A percentile compares a stretch with the other conserved stretches of the same genome.
Evolutionary conservation across 2,888 invertebrate species (phyloP).

Genomic region (Metallyticus violacea): DNA sequence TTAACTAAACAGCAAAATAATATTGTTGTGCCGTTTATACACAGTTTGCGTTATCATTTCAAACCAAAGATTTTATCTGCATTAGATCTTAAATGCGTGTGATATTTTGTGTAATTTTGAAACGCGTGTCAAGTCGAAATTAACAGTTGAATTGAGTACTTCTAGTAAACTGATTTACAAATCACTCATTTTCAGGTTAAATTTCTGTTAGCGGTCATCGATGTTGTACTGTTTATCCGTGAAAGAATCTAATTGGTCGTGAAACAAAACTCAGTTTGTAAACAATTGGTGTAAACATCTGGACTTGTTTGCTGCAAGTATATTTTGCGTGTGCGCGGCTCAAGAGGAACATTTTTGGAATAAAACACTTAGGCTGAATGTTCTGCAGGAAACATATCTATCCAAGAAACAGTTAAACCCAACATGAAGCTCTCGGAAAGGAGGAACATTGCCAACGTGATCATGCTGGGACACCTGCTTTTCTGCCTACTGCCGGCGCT

Average conservation of each 20-base stretch:
- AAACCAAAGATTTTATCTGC: slow-evolving; percentile 1
- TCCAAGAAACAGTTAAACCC: background rate
- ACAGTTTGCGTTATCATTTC: background rate
- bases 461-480: background rate
- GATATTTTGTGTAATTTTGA: slow-evolving; percentile 5
- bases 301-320: background rate
- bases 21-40: background rate
- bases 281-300: background rate
- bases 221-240: background rate
- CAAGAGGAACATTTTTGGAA: background rate
- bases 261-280: background rate
- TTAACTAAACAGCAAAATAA: background rate
- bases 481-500: background rate
- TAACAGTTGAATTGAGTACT: background rate
- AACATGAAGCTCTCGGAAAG: slow-evolving; percentile 7
- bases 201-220: background rate
- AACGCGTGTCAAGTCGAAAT: background rate
- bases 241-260: background rate
- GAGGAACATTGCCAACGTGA: background rate
- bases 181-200: background rate
- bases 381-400: background rate
- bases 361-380: background rate
- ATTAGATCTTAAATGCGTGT: background rate
- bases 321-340: background rate
- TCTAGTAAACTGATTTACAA: background rate